A percentile compares a stretch with the other conserved stretches of the same genome.
Evolutionary conservation across 2,888 invertebrate species (phyloP).

Genomic region (Ypsolopha sequella): DNA sequence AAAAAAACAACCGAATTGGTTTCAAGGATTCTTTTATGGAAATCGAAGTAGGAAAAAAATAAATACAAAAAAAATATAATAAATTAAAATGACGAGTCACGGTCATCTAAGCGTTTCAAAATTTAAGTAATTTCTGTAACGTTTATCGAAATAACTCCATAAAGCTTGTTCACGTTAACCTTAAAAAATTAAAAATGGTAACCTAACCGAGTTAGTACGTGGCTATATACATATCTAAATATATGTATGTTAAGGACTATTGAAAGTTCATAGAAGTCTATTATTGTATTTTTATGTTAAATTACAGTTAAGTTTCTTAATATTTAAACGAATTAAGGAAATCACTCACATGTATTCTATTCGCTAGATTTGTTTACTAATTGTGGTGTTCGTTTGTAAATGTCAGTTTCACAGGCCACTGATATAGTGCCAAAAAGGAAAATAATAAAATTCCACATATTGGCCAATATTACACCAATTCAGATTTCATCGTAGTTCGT

Average conservation of each 20-base stretch:
- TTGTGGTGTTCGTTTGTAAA: conserved; percentile 64
- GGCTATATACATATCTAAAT: not conserved
- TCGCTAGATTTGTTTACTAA: conserved; percentile 52
- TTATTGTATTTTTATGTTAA: conserved; percentile 45
- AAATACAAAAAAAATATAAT: too few species aligned
- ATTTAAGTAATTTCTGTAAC: too few species aligned
- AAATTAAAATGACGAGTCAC: too few species aligned
- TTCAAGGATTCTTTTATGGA: too few species aligned
- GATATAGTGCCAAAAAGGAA: conserved; percentile 14
- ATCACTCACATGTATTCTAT: conserved; percentile 44
- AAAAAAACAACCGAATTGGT: too few species aligned
- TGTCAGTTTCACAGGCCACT: conserved; percentile 53
- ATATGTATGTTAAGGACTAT: conserved; percentile 18
- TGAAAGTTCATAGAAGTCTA: conserved; percentile 42
- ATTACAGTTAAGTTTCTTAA: conserved; percentile 31
- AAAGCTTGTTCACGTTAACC: too few species aligned
- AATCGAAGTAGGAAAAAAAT: too few species aligned
- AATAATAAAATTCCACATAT: conserved; percentile 18
- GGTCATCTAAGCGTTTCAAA: too few species aligned
- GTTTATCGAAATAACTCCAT: too few species aligned
- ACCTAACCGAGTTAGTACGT: not conserved
- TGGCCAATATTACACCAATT: too few species aligned
- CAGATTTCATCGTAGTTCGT: too few species aligned
- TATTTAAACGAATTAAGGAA: conserved; percentile 51
- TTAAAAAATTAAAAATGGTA: not conserved